Percentiles rank a stretch among this genome's conserved stretches.
Conservation (phyloP, 2,888 invertebrate genomes). For the Pecten maximus region DNA sequence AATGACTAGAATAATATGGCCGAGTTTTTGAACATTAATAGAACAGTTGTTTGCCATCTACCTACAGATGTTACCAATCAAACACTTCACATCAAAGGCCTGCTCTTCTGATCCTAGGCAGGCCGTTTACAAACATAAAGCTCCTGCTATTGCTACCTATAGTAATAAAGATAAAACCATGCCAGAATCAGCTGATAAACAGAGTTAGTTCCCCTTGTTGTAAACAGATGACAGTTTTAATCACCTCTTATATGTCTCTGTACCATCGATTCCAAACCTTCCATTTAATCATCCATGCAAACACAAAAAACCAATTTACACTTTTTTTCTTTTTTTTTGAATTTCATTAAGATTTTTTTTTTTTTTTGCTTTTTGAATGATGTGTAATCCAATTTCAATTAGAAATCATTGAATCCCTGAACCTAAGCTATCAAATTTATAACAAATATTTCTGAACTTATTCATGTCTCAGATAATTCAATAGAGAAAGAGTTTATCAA, state of each 20-base stretch:
- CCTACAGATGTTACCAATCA: slow-evolving; percentile 1
- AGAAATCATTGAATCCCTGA: background rate
- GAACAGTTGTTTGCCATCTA: background rate
- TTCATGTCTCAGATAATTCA: background rate
- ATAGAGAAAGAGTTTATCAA: background rate
- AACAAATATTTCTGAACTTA: background rate
- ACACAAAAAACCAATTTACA: background rate
- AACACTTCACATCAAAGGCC: background rate
- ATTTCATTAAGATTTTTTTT: background rate
- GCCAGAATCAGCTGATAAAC: background rate
- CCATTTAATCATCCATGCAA: background rate
- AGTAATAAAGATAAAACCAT: background rate
- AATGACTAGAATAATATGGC: background rate
- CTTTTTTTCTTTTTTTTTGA: too few relatives aligned
- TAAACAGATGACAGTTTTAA: background rate
- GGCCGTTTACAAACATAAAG: slow-evolving; percentile 21
- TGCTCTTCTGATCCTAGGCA: background rate
- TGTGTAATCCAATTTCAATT: slow-evolving; percentile 23
- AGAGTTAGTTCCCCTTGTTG: slow-evolving; percentile 3
- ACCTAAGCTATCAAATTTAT: background rate
- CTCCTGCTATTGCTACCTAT: slow-evolving; percentile 1
- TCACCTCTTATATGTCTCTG: background rate
- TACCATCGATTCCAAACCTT: background rate
- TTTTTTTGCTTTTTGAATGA: background rate
- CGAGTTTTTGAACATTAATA: background rate